Evolutionary conservation across 1,140 invertebrate genomes (phyloP), one percentile per base, ranked within the genome.

Genomic region (Bombus sylvicola): DNA sequence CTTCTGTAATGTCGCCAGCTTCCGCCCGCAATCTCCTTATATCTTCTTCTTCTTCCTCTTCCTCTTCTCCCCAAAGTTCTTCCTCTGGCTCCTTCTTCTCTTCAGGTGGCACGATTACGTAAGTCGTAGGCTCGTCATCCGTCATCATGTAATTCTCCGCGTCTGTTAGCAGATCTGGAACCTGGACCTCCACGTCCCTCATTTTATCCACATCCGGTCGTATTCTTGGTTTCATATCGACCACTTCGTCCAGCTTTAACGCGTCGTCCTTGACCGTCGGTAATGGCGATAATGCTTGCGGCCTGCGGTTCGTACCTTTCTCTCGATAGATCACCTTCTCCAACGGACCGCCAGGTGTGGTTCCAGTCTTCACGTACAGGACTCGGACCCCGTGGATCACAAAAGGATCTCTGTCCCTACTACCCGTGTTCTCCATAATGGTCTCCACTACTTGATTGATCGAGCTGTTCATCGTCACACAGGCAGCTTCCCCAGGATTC

Each of bases 391-490:
- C 92, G 72, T 95, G 95, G 31, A 95, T 89, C 3, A 93, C 5
- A 62, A 94, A 94, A 10, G 93, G 79, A 86, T 95, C 94, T 15
- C 91, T 94, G 0, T 94, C 92, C 34, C 89, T 92, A 59, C 78
- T 93, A 0, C 87, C 88, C 1, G 91, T 94, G 82, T 95, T 95
- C 66, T 93, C 88, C 28, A 93, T 39, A 28, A 95, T 83, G 0
- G 88, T 92, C 62, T 95, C 88, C 10, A 93, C n/a, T 4, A 95
- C 3, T 77, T 94, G 90, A 2, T 93, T 86, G 5, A 95, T 69
- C 12, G 93, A 93, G 66, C 92, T 94, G 28, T 93, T 94, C 94
- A 95, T 95, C 0, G 90, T 94, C 0, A 94, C 92, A 79, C 92
- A 95, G 25, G 90, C 91, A 5, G 92, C 92, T 31, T 79, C 88